A percentile compares a stretch with the other conserved stretches of the same genome.
Evolutionary conservation across 2,888 invertebrate species (phyloP).

Genomic region (Pollenia griseotomentosa): DNA sequence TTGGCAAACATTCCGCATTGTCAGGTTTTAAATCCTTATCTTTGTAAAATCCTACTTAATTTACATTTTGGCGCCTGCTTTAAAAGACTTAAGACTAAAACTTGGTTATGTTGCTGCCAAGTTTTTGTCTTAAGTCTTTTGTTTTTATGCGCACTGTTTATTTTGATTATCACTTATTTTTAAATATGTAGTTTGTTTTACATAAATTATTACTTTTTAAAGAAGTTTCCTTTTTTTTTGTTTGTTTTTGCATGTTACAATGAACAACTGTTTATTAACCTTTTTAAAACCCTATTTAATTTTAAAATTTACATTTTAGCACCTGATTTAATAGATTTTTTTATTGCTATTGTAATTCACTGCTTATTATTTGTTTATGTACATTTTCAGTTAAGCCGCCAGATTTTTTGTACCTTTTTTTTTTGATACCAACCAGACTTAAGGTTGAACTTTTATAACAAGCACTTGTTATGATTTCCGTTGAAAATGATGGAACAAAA

Average conservation of each 20-base stretch:
- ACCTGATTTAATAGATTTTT: slow-evolving; percentile 53
- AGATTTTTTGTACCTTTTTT: neutral
- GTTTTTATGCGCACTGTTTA: no score
- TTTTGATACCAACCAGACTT: neutral
- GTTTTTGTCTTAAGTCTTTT: no score
- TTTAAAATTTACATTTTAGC: slow-evolving; percentile 54
- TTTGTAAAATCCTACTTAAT: no score
- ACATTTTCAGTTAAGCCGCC: slow-evolving; percentile 14
- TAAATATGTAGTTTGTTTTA: no score
- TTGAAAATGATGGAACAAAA: slow-evolving; percentile 47
- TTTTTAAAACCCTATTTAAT: slow-evolving; percentile 49
- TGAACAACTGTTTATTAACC: slow-evolving; percentile 52
- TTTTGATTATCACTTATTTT: no score
- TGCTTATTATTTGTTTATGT: slow-evolving; percentile 22
- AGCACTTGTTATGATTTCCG: slow-evolving; percentile 72
- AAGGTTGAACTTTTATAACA: slow-evolving; percentile 44
- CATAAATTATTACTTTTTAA: neutral
- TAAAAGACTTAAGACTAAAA: no score
- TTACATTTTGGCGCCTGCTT: no score
- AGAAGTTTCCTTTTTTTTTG: neutral
- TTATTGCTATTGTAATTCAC: slow-evolving; percentile 18
- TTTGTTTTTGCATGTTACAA: slow-evolving; percentile 12
- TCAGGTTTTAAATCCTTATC: no score
- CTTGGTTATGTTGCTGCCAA: no score
- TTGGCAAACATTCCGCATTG: no score